Evolutionary conservation across 2,888 invertebrate species (phyloP).

Genomic region (Machimus atricapillus): DNA sequence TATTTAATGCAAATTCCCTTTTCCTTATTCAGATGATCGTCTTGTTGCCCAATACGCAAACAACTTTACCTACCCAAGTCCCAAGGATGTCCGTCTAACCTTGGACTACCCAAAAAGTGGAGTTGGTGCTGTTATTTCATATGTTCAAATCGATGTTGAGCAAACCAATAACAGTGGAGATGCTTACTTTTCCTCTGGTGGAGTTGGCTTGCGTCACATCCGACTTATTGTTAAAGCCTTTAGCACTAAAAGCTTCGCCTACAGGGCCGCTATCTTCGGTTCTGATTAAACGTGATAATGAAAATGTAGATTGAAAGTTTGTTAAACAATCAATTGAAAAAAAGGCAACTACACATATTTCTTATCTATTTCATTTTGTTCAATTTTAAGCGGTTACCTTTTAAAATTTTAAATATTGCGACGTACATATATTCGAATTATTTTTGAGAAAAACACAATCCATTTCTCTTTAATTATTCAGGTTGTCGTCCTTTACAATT

Average conservation of each 20-base stretch:
- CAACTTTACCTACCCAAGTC: conserved; percentile 9
- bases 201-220: conserved; percentile 43
- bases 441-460: too few relatives aligned
- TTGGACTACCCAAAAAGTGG: conserved; percentile 39
- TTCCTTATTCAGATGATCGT: neutral
- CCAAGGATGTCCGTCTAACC: conserved; percentile 37
- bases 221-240: conserved; percentile 41
- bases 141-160: conserved; percentile 39
- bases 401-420: too few relatives aligned
- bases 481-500: too few relatives aligned
- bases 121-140: conserved; percentile 37
- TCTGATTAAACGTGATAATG: neutral
- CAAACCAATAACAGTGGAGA: conserved; percentile 42
- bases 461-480: too few relatives aligned
- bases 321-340: neutral
- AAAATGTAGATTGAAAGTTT: neutral
- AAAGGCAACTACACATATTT: neutral
- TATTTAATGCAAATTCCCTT: neutral
- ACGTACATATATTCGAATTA: too few relatives aligned
- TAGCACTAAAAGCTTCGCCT: conserved; percentile 49
- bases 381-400: too few relatives aligned
- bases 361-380: too few relatives aligned
- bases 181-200: conserved; percentile 43
- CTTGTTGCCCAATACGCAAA: conserved; percentile 41
- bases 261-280: conserved; percentile 9